phyloP scores from a whole-genome alignment of 2,888 invertebrate species.

The Drosophila tanythrix region DNA sequence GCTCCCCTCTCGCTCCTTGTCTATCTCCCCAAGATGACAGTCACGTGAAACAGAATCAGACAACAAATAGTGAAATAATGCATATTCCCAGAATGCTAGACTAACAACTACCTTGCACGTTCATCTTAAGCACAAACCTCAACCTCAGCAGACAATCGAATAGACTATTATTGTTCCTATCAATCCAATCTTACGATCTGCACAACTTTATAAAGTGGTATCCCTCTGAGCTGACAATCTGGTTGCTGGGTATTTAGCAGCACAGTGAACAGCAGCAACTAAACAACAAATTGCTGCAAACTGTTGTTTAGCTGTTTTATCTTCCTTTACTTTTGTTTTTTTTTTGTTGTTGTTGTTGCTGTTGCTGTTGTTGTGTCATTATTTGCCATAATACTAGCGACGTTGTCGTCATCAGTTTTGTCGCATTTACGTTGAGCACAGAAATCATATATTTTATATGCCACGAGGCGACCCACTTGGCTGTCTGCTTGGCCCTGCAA shows the following conservation, averaged over 20 bases:
- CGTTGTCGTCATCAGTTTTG: conserved; percentile 73
- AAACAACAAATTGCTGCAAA: conserved; percentile 58
- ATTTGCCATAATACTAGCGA: conserved; percentile 68
- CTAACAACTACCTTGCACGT: conserved; percentile 16
- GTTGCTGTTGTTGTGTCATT: conserved; percentile 54
- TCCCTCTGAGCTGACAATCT: background rate
- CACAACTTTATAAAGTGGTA: background rate
- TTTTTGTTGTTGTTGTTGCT: conserved; percentile 24
- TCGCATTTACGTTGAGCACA: conserved; percentile 66
- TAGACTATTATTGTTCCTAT: background rate
- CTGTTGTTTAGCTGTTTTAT: conserved; percentile 61
- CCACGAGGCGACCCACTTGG: conserved; percentile 28
- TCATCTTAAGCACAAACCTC: background rate
- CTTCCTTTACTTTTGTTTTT: conserved; percentile 11
- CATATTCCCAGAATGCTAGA: accelerated
- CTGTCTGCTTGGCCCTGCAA: conserved; percentile 16
- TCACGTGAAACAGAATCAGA: conserved; percentile 29
- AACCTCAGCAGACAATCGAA: no score
- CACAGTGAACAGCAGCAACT: background rate
- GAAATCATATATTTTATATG: conserved; percentile 66
- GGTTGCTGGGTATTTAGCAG: conserved; percentile 11
- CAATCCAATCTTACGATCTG: background rate
- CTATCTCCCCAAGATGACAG: conserved; percentile 43
- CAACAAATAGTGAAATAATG: conserved; percentile 19
- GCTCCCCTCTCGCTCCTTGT: background rate